Base-by-base conservation (phyloP, 1,140 invertebrate species). In the fruit fly (Drosophila melanogaster) region DNA sequence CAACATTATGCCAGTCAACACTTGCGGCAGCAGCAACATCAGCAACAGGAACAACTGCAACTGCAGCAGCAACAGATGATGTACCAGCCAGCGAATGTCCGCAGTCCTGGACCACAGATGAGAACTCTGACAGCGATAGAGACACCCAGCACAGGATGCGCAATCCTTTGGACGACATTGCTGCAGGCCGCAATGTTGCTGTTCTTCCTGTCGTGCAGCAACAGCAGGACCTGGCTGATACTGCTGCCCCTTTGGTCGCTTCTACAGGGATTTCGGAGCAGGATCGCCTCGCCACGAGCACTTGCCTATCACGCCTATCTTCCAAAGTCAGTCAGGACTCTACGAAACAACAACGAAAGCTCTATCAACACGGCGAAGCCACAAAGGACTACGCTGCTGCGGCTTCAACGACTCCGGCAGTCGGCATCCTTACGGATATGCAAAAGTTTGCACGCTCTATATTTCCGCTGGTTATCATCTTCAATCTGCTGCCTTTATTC, bases 401-500 rank as follows among this genome's bases (percentile, higher is more conserved):
- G 61, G 69, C n/a, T 76, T 46, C 46, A 46, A 61, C 64, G 53
- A 17, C 71, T 56, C 64, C 75, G 43, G 66, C 81, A 66, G 81
- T 77, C 76, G 73, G 77, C 78, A 59, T 90, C 69, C 81, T 86
- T 58, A 71, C 62, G 67, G 91, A 92, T 81, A 58, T 92, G 66
- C 90, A 92, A 75, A 89, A 81, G 69, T 79, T 92, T 80, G 74
- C 89, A 79, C 86, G 86, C 59, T 85, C 86, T 86, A 77, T 92
- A 57, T 79, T 92, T 72, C 87, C 91, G 58, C 72, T 92, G 66
- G 64, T 92, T 74, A 89, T 92, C 79, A 83, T 92, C 74, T 90
- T 92, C 65, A 92, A 92, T 86, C 83, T 92, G 90, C 81, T 92
- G 75, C 91, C 91, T 72, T 80, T 92, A 49, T 90, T 92, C 70